Percentiles rank a stretch among this genome's conserved stretches.
Conservation (phyloP, 2,888 invertebrate genomes). For the Cacoxenus indagator region DNA sequence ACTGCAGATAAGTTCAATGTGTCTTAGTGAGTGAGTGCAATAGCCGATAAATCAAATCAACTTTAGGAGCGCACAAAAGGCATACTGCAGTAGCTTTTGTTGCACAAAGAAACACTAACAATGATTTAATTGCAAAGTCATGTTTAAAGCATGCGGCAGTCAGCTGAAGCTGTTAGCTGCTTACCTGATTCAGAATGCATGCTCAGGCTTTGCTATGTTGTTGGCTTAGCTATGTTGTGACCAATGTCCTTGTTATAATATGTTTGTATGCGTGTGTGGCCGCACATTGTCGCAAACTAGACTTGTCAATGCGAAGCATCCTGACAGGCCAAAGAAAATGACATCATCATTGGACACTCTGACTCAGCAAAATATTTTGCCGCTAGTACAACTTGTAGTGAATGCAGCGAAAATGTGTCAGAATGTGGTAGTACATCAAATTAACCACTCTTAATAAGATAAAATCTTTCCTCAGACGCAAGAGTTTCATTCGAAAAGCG, state of each 20-base stretch:
- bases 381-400: background rate
- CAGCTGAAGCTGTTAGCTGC: background rate
- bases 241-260: too few relatives aligned
- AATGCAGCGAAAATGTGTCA: background rate
- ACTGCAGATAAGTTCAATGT: background rate
- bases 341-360: constrained; percentile 17
- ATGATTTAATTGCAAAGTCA: constrained; percentile 67
- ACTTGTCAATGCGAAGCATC: constrained; percentile 28
- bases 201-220: too few relatives aligned
- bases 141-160: constrained; percentile 53
- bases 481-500: too few relatives aligned
- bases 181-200: constrained; percentile 49
- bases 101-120: constrained; percentile 34
- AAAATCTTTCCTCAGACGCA: too few relatives aligned
- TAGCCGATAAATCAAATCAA: constrained; percentile 53
- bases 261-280: background rate
- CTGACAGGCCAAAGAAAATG: constrained; percentile 24
- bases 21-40: constrained; percentile 25
- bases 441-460: background rate
- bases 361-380: background rate
- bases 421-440: background rate
- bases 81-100: constrained; percentile 29
- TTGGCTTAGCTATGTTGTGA: too few relatives aligned
- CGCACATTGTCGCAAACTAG: constrained; percentile 29
- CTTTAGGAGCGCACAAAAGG: constrained; percentile 10